Base-by-base conservation (phyloP, 2,888 invertebrate genomes). In the Molorchus minor region DNA sequence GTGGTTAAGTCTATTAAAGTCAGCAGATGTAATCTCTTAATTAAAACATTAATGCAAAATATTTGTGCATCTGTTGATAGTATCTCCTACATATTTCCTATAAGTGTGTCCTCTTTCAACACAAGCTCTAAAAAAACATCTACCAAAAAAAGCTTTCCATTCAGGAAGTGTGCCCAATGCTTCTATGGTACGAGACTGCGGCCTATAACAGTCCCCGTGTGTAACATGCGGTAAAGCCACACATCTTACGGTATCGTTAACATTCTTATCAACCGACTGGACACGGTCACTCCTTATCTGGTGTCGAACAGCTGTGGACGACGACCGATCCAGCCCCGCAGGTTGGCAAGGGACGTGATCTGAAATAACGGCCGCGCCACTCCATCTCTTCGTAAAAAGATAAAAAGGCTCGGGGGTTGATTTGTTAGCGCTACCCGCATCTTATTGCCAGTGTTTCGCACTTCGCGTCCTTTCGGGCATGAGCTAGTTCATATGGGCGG, bases 381-480 rank as follows among this genome's bases (percentile, higher is more conserved):
- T 69, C 69, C 71, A 70, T 69, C 71, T 70, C 68, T 56, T 64
- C 65, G 68, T 64, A n/a, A 69, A 69, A 64, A 68, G 72, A 73
- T 71, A n/a, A 71, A 70, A 68, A 59, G 69, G 62, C 59, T 60
- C 15, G 12, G 58, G 68, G 65, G 65, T 69, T 71, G 70, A 73
- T 71, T 71, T 69, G 70, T 65, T 64, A 57, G 58, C 56, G 46
- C 41, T 46, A 45, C 56, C 55, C 59, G 58, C 56, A 56, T 59
- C 55, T 53, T 55, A 53, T 59, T 46, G 47, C 19, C 33, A 15
- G 17, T 56, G 56, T 47, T 56, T 52, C 52, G 19, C 52, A 52
- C 52, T 52, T 52, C 17, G 41, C 19, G 41, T 19, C 25, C 15
- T 25, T 38, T 30, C 16, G 21, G 30, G n/a, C 40, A 17, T 36